Base-by-base conservation (phyloP, 2,797 vertebrate genomes). In the Scleropages formosus region DNA sequence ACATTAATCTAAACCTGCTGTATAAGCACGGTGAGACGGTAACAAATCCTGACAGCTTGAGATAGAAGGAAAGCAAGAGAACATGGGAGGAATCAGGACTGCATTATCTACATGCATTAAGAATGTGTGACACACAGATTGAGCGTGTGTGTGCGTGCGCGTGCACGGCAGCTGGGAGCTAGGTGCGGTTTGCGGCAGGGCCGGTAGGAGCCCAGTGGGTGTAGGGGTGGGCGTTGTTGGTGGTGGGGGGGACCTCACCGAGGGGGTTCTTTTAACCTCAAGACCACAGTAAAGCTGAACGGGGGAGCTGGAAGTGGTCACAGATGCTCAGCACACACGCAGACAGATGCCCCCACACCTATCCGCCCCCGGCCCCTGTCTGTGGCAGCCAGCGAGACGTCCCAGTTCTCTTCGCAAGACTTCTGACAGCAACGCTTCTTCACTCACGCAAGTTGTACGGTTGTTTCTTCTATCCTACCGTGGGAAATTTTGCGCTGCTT, bases 171-270 rank as follows among this genome's bases (percentile, higher is more conserved):
- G 31, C 39, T 39, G 31, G 31, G 31, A 39, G 31, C 2, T 6
- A n/a, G 71, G 73, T 53, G 74, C 74, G 75, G 63, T 59, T 78
- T 39, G 80, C 82, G 82, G 83, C 79, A 81, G 31, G 61, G 26
- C 60, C 26, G 24, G 63, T 67, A 44, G 60, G 22, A 61, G 71
- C 53, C 27, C 26, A 67, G 61, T 26, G 72, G 87, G 89, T 90
- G 88, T 90, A 91, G 91, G 88, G 85, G 15, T 44, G 31, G 31
- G 39, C 18, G 63, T n/a, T n/a, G n/a, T n/a, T n/a, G n/a, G n/a
- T n/a, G n/a, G n/a, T n/a, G 47, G 47, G 51, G 26, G 80, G 85
- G 80, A 81, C 76, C 70, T 79, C 31, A 39, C 31, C 31, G 6
- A 39, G 31, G 31, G 31, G 31, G 31, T 39, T 39, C 47, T 1